Conservation (phyloP, 1,140 invertebrate genomes). For the Scaptodrosophila lebanonensis region DNA sequence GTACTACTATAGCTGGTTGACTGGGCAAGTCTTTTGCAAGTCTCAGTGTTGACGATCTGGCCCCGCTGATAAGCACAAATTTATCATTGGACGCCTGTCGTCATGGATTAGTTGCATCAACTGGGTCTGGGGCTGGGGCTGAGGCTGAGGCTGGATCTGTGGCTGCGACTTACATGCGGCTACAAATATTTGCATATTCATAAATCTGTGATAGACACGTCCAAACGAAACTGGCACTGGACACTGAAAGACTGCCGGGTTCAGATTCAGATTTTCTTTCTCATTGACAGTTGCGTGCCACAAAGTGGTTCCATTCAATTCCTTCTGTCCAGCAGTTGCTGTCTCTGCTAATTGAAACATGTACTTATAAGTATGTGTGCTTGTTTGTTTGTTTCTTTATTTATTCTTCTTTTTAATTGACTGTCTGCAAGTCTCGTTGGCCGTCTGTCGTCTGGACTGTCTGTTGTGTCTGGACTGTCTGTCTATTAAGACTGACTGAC, state of each 20-base stretch:
- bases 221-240: neutral
- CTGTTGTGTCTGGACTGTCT: constrained; percentile 22
- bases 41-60: too few species aligned
- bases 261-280: constrained; percentile 5
- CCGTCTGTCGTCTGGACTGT: constrained; percentile 17
- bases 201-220: constrained; percentile 29
- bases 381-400: too few species aligned
- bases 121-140: constrained; percentile 38
- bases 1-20: neutral
- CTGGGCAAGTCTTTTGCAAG: constrained; percentile 3
- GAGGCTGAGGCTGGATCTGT: too few species aligned
- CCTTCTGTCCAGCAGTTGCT: too few species aligned
- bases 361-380: too few species aligned
- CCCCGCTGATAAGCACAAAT: constrained; percentile 43
- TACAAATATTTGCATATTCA: constrained; percentile 63
- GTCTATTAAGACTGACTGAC: constrained; percentile 1
- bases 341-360: constrained; percentile 45
- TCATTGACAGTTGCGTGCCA: too few species aligned
- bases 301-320: too few species aligned
- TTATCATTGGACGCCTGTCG: constrained; percentile 35
- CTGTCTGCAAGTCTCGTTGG: constrained; percentile 14
- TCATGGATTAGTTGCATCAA: neutral
- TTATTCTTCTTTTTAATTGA: constrained; percentile 59
- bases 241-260: constrained; percentile 1
- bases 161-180: too few species aligned